Evolutionary conservation across 2,113 vertebrate species (phyloP).

Genomic region (Bucco capensis): DNA sequence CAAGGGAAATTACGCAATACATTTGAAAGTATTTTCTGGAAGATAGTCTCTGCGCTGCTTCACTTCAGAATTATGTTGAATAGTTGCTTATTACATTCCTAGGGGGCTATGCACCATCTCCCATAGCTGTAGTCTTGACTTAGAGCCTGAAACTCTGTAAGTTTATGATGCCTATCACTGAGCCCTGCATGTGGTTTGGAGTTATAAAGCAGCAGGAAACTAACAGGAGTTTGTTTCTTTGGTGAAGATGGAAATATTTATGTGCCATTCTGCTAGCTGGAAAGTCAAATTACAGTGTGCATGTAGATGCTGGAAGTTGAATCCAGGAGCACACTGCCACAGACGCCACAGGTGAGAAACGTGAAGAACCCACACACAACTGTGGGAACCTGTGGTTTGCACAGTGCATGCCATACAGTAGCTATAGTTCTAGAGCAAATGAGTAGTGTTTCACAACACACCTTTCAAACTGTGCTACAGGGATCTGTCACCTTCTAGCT

Average conservation of each 20-base stretch:
- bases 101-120: neutral
- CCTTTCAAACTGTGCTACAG: neutral
- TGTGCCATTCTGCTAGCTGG: neutral
- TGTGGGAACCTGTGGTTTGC: neutral
- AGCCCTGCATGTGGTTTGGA: neutral
- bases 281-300: neutral
- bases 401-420: neutral
- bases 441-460: slow-evolving; percentile 1
- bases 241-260: neutral
- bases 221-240: neutral
- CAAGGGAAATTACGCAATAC: neutral
- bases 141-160: neutral
- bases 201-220: neutral
- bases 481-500: slow-evolving; percentile 26
- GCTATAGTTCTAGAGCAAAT: neutral
- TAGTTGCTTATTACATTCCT: neutral
- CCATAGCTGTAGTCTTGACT: neutral
- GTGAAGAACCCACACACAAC: neutral
- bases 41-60: neutral
- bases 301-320: neutral
- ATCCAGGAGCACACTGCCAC: neutral
- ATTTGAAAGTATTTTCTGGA: neutral
- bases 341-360: neutral
- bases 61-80: neutral
- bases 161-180: neutral